Percentiles rank a stretch among this genome's conserved stretches.
These are phyloP conservation scores for Zoanthus solanderi DNA, from an alignment of 92 coral and sea anemone genomes.

Conservation along the genomic window DNA sequence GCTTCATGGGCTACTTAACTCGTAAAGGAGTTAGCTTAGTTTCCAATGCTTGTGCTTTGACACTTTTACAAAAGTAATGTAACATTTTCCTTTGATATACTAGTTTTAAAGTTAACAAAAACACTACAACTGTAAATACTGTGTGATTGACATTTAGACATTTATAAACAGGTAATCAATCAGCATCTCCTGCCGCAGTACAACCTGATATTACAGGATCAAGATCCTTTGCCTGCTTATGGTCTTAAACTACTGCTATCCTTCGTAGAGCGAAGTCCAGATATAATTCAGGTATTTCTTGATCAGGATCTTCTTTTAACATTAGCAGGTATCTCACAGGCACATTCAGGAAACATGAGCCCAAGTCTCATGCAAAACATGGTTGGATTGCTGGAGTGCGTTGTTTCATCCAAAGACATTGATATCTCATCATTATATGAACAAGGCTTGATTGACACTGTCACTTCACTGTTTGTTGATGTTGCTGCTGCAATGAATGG, in stretches of 20 bases:
- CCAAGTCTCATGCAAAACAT: slow-evolving; percentile 76
- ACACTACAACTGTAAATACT: neutral
- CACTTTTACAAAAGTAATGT: too few species aligned
- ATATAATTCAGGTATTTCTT: slow-evolving; percentile 71
- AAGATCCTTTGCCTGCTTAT: slow-evolving; percentile 97
- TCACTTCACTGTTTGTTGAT: slow-evolving; percentile 86
- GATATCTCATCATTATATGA: slow-evolving; percentile 83
- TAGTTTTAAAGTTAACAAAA: too few species aligned
- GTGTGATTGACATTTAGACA: neutral
- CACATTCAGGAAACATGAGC: slow-evolving; percentile 78
- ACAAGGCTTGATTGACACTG: slow-evolving; percentile 93
- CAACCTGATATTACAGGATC: slow-evolving; percentile 93
- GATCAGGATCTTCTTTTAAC: slow-evolving; percentile 80
- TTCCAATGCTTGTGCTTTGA: too few species aligned
- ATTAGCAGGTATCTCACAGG: slow-evolving; percentile 78
- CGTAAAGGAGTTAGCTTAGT: too few species aligned
- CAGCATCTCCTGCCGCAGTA: slow-evolving; percentile 88
- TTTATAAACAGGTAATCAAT: slow-evolving; percentile 77
- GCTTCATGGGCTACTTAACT: too few species aligned
- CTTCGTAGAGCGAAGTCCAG: slow-evolving; percentile 90
- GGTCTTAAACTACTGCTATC: slow-evolving; percentile 91
- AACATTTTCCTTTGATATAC: too few species aligned
- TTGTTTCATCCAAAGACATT: slow-evolving; percentile 71
- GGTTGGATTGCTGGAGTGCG: slow-evolving; percentile 82
- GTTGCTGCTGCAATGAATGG: slow-evolving; percentile 68